These are phyloP conservation scores for Brachionus paranguensis DNA, from an alignment of 1,140 invertebrate species.

Conservation along the genomic window DNA sequence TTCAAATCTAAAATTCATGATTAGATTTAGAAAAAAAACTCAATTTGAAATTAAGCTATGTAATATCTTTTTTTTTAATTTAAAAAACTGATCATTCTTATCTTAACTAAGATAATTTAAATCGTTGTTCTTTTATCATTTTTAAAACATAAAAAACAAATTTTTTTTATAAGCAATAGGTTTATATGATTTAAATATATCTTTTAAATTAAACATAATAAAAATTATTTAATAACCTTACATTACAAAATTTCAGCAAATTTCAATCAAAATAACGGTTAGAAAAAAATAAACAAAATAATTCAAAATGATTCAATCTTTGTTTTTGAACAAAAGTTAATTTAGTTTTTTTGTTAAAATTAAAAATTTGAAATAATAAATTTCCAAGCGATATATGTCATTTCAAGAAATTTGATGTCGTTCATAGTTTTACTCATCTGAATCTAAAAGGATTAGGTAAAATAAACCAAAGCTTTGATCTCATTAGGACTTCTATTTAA, in stretches of 20 bases:
- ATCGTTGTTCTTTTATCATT: no score
- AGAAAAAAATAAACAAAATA: not conserved
- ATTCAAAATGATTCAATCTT: not conserved
- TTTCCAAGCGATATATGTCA: not conserved
- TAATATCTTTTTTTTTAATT: no score
- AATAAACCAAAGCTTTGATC: not conserved
- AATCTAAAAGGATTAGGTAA: not conserved
- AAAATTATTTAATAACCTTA: no score
- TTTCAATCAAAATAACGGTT: not conserved
- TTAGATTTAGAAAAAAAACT: no score
- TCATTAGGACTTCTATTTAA: not conserved
- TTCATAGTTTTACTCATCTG: not conserved
- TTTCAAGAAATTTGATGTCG: not conserved
- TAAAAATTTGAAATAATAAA: slow-evolving; percentile 1
- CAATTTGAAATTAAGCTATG: no score
- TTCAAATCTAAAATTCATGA: no score
- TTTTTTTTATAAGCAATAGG: not conserved
- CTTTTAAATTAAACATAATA: no score
- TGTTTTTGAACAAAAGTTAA: not conserved
- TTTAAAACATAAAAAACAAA: no score
- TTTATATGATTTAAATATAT: no score
- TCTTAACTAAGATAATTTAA: no score
- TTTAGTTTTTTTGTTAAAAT: not conserved
- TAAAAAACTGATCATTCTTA: no score
- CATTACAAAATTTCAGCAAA: not conserved